A percentile compares a stretch with the other conserved stretches of the same genome.
Evolutionary conservation across 2,888 invertebrate genomes (phyloP).

Genomic region (Branchipolynoe longqiensis): DNA sequence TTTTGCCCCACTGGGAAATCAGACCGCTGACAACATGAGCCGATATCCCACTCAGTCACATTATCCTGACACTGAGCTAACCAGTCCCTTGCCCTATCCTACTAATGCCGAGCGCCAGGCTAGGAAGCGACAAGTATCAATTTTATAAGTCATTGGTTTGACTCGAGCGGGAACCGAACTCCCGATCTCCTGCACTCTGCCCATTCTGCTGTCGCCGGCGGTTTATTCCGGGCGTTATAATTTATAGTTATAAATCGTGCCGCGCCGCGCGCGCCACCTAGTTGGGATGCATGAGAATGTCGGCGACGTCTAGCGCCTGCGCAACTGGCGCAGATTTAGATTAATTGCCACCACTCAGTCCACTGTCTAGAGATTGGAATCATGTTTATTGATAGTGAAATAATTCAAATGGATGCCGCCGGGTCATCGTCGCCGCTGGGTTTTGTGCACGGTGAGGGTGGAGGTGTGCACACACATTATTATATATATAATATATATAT

Average conservation of each 20-base stretch:
- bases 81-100: too few species aligned
- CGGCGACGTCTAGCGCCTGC: background rate
- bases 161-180: too few species aligned
- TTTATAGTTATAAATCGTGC: background rate
- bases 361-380: constrained; percentile 39
- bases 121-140: too few species aligned
- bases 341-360: background rate
- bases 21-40: too few species aligned
- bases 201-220: background rate
- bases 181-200: background rate
- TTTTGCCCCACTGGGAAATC: too few species aligned
- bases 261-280: background rate
- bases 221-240: background rate
- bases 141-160: too few species aligned
- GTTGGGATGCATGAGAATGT: constrained; percentile 26
- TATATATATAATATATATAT: too few species aligned
- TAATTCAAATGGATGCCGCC: constrained; percentile 24
- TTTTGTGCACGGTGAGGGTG: too few species aligned
- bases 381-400: constrained; percentile 35
- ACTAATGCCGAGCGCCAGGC: too few species aligned
- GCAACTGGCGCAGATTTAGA: background rate
- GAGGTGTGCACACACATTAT: too few species aligned
- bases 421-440: background rate
- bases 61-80: too few species aligned
- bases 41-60: too few species aligned